A percentile compares a stretch with the other conserved stretches of the same genome.
These are phyloP conservation scores for Philotrypesis tridentata DNA, from an alignment of 1,140 invertebrate species.

Conservation along the genomic window DNA sequence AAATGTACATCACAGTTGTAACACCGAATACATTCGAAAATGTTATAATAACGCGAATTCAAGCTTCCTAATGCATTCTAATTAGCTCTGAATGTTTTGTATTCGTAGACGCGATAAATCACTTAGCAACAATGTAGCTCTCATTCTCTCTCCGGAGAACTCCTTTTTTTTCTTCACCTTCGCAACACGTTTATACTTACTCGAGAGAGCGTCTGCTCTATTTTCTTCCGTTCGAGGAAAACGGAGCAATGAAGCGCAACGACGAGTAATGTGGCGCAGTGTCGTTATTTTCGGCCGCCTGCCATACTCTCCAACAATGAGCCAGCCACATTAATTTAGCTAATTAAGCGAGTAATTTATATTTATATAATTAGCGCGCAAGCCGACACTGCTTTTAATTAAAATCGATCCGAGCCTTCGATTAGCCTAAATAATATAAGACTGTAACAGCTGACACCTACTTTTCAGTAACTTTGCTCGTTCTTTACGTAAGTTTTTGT, in stretches of 20 bases:
- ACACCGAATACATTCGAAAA: too few species aligned
- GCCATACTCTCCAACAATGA: neutral
- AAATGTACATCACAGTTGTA: too few species aligned
- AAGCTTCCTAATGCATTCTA: neutral
- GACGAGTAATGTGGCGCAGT: neutral
- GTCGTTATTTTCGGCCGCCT: neutral
- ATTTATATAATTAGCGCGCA: too few species aligned
- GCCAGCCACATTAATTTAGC: neutral
- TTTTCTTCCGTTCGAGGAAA: neutral
- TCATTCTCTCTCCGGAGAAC: too few species aligned
- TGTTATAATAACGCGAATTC: neutral
- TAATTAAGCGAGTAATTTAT: neutral
- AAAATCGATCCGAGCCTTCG: neutral
- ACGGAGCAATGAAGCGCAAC: neutral
- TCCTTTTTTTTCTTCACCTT: neutral
- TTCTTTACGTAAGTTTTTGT: too few species aligned
- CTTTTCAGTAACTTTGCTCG: too few species aligned
- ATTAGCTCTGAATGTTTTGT: neutral
- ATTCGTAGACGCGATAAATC: neutral
- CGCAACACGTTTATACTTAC: neutral
- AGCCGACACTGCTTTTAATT: neutral
- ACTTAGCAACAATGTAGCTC: neutral
- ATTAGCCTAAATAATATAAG: too few species aligned
- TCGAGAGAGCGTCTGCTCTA: neutral
- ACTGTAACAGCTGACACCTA: too few species aligned